Percentiles rank a stretch among this genome's conserved stretches.
Conservation (phyloP, 2,113 vertebrate genomes). For the Cololabis saira region DNA sequence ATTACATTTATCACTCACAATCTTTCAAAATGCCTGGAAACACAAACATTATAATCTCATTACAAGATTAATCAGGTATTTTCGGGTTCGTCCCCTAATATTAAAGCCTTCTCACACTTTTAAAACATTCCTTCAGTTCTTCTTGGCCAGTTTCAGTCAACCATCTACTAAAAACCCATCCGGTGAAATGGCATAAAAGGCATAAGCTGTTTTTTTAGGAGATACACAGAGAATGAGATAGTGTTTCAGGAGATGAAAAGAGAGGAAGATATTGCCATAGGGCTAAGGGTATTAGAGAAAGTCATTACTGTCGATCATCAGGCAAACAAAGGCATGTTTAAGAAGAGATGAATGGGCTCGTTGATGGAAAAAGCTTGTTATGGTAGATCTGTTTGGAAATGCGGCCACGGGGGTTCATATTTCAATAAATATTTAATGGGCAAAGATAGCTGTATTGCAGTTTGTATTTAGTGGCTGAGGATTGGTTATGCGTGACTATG, state of each 20-base stretch:
- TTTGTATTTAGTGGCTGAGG: constrained; percentile 16
- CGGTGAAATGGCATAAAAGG: constrained; percentile 6
- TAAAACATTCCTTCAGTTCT: neutral
- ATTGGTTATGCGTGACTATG: constrained; percentile 14
- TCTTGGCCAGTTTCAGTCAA: constrained; percentile 5
- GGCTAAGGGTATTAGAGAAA: constrained; percentile 49
- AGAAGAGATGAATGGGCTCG: constrained; percentile 62
- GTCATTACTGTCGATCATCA: constrained; percentile 66
- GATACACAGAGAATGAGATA: neutral
- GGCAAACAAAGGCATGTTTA: constrained; percentile 60
- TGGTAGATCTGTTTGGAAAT: constrained; percentile 54
- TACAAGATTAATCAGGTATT: neutral
- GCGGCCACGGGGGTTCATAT: constrained; percentile 39
- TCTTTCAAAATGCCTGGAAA: neutral
- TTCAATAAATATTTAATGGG: constrained; percentile 74
- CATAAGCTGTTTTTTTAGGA: neutral
- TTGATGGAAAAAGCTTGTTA: constrained; percentile 63
- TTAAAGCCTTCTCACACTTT: neutral
- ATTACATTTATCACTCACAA: too few relatives aligned
- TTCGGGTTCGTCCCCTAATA: neutral
- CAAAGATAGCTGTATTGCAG: constrained; percentile 11
- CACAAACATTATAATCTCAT: neutral
- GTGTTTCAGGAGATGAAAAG: constrained; percentile 35
- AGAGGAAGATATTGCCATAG: constrained; percentile 38
- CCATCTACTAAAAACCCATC: constrained; percentile 18